These are phyloP conservation scores for Aselliscus stoliczkanus DNA, from an alignment of 2,797 vertebrate species.

Conservation along the genomic window DNA sequence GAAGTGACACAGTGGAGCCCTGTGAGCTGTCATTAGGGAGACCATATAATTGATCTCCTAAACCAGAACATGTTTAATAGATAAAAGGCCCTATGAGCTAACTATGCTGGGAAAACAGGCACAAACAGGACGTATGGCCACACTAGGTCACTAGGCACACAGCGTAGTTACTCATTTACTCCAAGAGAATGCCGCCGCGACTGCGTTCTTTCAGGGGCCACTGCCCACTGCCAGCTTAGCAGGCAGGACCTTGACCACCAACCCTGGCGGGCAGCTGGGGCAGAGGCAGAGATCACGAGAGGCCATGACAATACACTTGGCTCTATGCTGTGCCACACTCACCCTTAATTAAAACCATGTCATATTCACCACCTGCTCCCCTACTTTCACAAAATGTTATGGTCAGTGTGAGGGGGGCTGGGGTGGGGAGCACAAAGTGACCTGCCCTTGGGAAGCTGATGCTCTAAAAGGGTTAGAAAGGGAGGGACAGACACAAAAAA, in stretches of 20 bases:
- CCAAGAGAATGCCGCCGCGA: not conserved
- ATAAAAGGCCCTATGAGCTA: not conserved
- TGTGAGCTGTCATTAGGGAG: not conserved
- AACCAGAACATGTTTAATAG: not conserved
- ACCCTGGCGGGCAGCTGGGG: no score
- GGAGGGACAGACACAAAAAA: not conserved
- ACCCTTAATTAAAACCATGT: not conserved
- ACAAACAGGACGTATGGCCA: not conserved
- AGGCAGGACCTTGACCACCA: not conserved
- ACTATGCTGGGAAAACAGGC: not conserved
- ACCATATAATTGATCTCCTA: not conserved
- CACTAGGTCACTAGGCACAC: not conserved
- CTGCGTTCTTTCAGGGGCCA: not conserved
- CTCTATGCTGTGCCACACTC: not conserved
- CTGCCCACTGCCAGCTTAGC: not conserved
- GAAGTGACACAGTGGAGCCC: not conserved
- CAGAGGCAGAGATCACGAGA: not conserved
- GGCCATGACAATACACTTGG: not conserved
- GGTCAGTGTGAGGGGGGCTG: not conserved
- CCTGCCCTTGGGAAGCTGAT: not conserved
- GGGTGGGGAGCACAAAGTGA: not conserved
- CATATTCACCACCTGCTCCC: not conserved
- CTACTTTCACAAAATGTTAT: not conserved
- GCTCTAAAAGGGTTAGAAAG: not conserved
- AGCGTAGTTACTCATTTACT: not conserved